These are phyloP conservation scores for Meghimatium bilineatum DNA, from an alignment of 2,888 invertebrate species.

Conservation along the genomic window DNA sequence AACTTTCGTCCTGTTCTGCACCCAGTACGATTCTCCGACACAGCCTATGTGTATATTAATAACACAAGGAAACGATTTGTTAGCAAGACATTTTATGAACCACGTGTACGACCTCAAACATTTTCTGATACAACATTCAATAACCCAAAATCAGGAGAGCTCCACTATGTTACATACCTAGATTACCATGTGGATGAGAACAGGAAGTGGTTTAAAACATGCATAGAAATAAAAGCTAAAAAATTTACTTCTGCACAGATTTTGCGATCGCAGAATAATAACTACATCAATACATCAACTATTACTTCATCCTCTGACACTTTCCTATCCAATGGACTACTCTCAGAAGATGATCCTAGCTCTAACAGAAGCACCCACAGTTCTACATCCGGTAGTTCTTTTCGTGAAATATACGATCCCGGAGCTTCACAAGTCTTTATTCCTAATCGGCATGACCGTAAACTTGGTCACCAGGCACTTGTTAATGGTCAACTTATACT, in stretches of 20 bases:
- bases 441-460: constrained; percentile 49
- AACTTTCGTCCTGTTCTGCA: constrained; percentile 61
- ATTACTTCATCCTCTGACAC: background rate
- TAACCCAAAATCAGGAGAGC: constrained; percentile 62
- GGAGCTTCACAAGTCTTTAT: constrained; percentile 66
- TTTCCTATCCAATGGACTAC: constrained; percentile 30
- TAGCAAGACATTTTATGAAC: constrained; percentile 66
- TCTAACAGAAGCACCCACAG: background rate
- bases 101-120: constrained; percentile 62
- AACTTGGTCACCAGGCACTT: background rate
- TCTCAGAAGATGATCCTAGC: constrained; percentile 17
- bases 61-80: constrained; percentile 64
- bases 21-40: constrained; percentile 60
- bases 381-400: background rate
- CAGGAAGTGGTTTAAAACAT: constrained; percentile 69
- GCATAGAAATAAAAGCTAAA: constrained; percentile 69
- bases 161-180: constrained; percentile 62
- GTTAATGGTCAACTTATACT: constrained; percentile 32
- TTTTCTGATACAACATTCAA: constrained; percentile 66
- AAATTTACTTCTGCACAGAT: constrained; percentile 61
- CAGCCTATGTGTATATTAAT: constrained; percentile 63
- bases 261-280: constrained; percentile 32
- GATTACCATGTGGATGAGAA: constrained; percentile 69
- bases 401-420: constrained; percentile 53
- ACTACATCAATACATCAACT: constrained; percentile 29